Conservation (phyloP, 2,113 vertebrate genomes). For the Panurus biarmicus region DNA sequence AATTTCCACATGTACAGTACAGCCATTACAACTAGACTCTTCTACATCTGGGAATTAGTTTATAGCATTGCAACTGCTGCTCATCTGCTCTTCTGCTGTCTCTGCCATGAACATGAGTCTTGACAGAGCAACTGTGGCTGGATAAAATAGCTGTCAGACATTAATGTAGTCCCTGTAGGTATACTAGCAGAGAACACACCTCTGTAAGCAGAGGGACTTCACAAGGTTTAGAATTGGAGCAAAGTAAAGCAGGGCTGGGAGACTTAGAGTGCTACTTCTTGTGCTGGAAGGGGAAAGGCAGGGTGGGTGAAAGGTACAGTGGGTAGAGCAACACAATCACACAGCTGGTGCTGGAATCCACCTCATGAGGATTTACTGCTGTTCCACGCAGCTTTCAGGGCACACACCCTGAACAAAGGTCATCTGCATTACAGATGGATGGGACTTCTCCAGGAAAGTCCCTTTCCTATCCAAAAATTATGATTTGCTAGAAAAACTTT, state of each 20-base stretch:
- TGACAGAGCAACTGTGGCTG: slow-evolving; percentile 16
- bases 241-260: background rate
- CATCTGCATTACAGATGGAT: background rate
- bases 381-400: background rate
- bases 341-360: background rate
- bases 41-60: slow-evolving; percentile 59
- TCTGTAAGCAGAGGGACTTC: background rate
- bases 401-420: background rate
- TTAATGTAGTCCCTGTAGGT: background rate
- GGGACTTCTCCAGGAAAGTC: background rate
- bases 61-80: slow-evolving; percentile 22
- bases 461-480: background rate
- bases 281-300: background rate
- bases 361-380: background rate
- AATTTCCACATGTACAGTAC: slow-evolving; percentile 46
- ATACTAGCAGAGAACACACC: background rate
- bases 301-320: background rate
- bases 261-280: background rate
- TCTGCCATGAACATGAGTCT: slow-evolving; percentile 9
- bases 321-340: background rate
- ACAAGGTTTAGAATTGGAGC: background rate
- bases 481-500: background rate
- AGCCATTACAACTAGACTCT: slow-evolving; percentile 23
- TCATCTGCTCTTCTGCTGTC: slow-evolving; percentile 54
- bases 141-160: slow-evolving; percentile 11